phyloP scores from a whole-genome alignment of 2,888 invertebrate species.

The Lycophotia porphyrea region DNA sequence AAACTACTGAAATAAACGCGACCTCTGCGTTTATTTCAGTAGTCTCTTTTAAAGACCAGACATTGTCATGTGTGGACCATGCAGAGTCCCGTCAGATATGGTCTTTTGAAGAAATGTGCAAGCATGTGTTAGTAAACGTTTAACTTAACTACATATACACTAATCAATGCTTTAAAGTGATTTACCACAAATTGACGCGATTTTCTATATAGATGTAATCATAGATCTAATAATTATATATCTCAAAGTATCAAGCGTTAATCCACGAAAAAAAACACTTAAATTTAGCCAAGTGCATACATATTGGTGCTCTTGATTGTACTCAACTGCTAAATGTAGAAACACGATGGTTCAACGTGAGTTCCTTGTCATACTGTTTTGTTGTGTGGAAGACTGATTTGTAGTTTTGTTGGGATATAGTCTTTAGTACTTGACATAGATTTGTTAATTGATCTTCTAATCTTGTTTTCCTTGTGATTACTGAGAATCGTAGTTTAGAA shows the following conservation, averaged over 20 bases:
- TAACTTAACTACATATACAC: not conserved
- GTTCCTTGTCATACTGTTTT: conserved; percentile 36
- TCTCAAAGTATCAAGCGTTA: not conserved
- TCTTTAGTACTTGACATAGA: conserved; percentile 19
- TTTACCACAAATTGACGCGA: too few species aligned
- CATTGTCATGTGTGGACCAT: not conserved
- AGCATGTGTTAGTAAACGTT: not conserved
- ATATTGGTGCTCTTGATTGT: conserved; percentile 2
- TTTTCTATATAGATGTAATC: too few species aligned
- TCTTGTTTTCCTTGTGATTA: conserved; percentile 12
- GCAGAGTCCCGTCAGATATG: not conserved
- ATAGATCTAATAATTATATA: too few species aligned
- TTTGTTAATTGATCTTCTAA: conserved; percentile 30
- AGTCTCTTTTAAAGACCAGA: not conserved
- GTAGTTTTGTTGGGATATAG: conserved; percentile 12
- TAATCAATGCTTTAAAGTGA: not conserved
- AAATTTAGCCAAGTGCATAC: not conserved
- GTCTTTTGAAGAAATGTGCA: not conserved
- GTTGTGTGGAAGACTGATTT: conserved; percentile 1
- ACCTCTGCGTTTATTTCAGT: too few species aligned
- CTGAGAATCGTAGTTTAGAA: not conserved
- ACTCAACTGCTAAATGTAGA: conserved; percentile 53
- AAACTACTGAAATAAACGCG: not conserved
- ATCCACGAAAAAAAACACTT: not conserved
- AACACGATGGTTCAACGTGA: conserved; percentile 55